Evolutionary conservation across 2,113 vertebrate genomes (phyloP).

Genomic region (Delphinus delphis): DNA sequence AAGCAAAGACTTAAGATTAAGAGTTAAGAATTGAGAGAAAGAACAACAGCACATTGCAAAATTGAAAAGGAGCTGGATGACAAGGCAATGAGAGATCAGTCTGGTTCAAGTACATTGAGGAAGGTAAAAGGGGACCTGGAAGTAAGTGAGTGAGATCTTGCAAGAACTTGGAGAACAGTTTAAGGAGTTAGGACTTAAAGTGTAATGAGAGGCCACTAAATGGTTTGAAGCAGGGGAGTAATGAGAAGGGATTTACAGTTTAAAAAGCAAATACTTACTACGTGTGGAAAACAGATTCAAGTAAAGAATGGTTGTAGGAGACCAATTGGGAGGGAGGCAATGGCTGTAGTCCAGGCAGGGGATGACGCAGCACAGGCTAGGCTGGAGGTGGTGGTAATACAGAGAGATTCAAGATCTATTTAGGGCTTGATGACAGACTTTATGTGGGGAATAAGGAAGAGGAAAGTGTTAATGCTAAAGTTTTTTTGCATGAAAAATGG

Average conservation of each 20-base stretch:
- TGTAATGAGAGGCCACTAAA: background rate
- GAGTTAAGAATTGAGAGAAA: background rate
- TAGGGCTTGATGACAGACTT: background rate
- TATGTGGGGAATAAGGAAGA: background rate
- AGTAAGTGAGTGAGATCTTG: background rate
- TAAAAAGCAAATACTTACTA: slow-evolving; percentile 4
- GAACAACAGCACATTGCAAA: background rate
- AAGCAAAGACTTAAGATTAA: background rate
- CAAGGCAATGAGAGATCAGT: background rate
- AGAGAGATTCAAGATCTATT: background rate
- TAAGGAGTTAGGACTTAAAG: background rate
- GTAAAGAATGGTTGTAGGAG: background rate
- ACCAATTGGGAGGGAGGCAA: background rate
- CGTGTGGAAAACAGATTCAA: background rate
- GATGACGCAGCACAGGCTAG: background rate
- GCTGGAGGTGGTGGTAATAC: background rate
- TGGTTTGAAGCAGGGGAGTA: background rate
- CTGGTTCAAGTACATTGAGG: background rate
- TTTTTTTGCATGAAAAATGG: background rate
- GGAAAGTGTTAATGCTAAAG: background rate
- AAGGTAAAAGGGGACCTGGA: background rate
- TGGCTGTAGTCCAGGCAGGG: rapidly evolving
- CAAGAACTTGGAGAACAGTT: background rate
- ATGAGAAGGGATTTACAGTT: background rate
- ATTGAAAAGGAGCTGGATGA: background rate